These are phyloP conservation scores for Neofelis nebulosa DNA, from an alignment of 2,113 vertebrate species.

Conservation along the genomic window DNA sequence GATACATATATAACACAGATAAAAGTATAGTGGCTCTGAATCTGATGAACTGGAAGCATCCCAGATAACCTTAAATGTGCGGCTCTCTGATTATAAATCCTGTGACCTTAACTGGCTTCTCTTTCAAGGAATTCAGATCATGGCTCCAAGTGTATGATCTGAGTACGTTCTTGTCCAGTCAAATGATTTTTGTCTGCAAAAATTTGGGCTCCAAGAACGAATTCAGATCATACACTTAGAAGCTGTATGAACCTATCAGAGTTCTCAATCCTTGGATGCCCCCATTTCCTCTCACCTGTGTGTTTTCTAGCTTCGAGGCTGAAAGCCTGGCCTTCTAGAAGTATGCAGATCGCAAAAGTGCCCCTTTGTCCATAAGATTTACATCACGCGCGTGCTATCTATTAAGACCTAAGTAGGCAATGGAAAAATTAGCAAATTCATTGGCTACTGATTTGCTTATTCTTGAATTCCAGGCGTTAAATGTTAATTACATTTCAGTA, in stretches of 20 bases:
- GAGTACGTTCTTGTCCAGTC: too few species aligned
- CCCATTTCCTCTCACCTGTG: background rate
- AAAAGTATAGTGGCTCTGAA: background rate
- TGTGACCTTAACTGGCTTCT: background rate
- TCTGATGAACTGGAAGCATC: background rate
- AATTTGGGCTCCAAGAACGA: background rate
- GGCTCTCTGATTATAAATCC: background rate
- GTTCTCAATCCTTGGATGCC: background rate
- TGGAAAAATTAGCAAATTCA: background rate
- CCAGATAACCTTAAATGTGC: background rate
- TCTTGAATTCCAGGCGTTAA: conserved; percentile 30
- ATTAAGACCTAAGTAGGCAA: background rate
- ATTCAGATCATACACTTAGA: background rate
- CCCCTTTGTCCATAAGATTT: background rate
- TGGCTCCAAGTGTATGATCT: background rate
- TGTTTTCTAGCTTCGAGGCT: background rate
- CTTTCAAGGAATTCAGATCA: background rate
- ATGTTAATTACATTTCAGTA: conserved; percentile 19
- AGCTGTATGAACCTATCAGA: background rate
- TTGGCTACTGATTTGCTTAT: background rate
- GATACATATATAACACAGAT: background rate
- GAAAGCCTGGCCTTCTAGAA: background rate
- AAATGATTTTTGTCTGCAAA: too few species aligned
- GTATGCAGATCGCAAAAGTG: background rate
- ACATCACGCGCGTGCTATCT: background rate